phyloP scores from a whole-genome alignment of 1,140 invertebrate species.

The Papilio aristodemus region DNA sequence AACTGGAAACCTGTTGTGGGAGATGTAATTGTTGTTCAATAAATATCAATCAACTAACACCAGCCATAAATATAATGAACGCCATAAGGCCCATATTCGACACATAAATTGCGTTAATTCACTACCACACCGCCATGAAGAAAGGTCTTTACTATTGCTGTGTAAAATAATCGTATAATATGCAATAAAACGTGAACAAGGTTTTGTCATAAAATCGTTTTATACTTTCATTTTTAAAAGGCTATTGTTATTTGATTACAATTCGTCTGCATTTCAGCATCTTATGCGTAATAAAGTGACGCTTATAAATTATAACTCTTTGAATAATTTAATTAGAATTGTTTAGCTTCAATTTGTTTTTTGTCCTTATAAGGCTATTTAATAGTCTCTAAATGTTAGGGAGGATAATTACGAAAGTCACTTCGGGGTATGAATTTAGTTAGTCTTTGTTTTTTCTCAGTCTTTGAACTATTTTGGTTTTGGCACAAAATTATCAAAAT shows the following conservation, averaged over 20 bases:
- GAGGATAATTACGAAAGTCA: no score
- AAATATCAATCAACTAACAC: neutral
- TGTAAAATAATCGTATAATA: slow-evolving; percentile 12
- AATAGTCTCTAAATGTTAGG: no score
- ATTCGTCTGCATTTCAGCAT: neutral
- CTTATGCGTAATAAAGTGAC: neutral
- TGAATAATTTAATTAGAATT: no score
- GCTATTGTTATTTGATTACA: slow-evolving; percentile 3
- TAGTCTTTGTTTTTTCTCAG: no score
- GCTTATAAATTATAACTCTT: neutral
- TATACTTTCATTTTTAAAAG: neutral
- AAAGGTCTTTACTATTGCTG: neutral
- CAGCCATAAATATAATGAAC: neutral
- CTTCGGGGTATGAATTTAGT: no score
- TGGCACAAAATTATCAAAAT: no score
- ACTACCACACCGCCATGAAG: neutral
- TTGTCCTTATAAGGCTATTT: no score
- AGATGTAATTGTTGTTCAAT: neutral
- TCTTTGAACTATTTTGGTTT: no score
- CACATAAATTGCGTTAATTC: slow-evolving; percentile 8
- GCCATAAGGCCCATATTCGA: neutral
- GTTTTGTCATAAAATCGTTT: slow-evolving; percentile 6
- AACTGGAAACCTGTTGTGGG: no score
- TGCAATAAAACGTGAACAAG: slow-evolving; percentile 1
- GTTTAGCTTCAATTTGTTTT: no score